Base-by-base conservation (phyloP, 2,888 invertebrate genomes). In the Isotomurus palustris region DNA sequence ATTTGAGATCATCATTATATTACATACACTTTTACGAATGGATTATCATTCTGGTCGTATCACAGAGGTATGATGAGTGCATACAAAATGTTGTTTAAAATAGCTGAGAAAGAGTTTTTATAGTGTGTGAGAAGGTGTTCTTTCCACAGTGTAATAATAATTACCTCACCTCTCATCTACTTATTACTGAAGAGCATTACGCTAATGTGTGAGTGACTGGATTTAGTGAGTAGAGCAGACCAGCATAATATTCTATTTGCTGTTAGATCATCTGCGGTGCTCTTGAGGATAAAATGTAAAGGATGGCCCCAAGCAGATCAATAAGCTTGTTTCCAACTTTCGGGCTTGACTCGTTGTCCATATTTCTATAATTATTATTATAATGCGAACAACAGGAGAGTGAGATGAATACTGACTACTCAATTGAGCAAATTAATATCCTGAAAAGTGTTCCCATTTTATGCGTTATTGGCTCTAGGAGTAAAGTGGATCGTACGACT, bases 251-350 rank as follows among this genome's bases (percentile, higher is more conserved):
- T n/a, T n/a, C n/a, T n/a, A n/a, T n/a, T n/a, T n/a, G n/a, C n/a
- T n/a, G n/a, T n/a, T n/a, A n/a, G n/a, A n/a, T n/a, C n/a, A n/a
- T n/a, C n/a, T n/a, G n/a, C n/a, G n/a, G n/a, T n/a, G n/a, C n/a
- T n/a, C n/a, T n/a, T n/a, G n/a, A n/a, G n/a, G n/a, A n/a, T n/a
- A n/a, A n/a, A 43, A 43, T 43, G 43, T 32, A 21, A 21, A 25
- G 52, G 56, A 36, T 36, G 38, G 50, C 53, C 64, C 56, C 50
- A 56, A 58, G 58, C 60, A 58, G 55, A 60, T 60, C 58, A 60
- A 60, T 60, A 64, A 58, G 56, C 45, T 56, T 40, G 27, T 24
- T n/a, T n/a, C n/a, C n/a, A n/a, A n/a, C n/a, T n/a, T n/a, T n/a
- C n/a, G n/a, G n/a, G n/a, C n/a, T n/a, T n/a, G n/a, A n/a, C n/a